phyloP scores from a whole-genome alignment of 2,888 invertebrate species.

The Eurytoma californica region DNA sequence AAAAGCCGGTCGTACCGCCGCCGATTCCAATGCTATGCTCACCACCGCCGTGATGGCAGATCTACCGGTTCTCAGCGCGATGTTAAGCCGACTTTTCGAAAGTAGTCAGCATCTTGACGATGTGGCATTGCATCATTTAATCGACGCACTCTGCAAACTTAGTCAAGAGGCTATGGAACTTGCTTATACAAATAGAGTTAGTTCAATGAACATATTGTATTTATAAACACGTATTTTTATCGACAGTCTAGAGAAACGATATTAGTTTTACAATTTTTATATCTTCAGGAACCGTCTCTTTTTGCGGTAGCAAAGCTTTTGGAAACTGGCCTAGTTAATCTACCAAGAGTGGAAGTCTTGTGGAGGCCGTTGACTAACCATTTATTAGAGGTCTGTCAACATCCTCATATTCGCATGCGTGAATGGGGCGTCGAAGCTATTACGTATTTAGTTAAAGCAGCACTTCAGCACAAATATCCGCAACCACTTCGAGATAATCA shows the following conservation, averaged over 20 bases:
- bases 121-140: constrained; percentile 94
- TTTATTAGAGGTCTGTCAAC: constrained; percentile 96
- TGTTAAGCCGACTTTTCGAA: constrained; percentile 95
- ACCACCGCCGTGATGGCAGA: constrained; percentile 98
- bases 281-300: constrained; percentile 90
- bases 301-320: constrained; percentile 98
- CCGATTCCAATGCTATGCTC: constrained; percentile 90
- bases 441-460: constrained; percentile 94
- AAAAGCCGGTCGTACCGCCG: constrained; percentile 87
- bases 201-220: constrained; percentile 56
- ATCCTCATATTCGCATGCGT: constrained; percentile 95
- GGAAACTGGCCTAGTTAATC: constrained; percentile 97
- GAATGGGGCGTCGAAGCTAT: constrained; percentile 99
- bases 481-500: constrained; percentile 90
- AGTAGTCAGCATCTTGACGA: constrained; percentile 95
- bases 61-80: constrained; percentile 90
- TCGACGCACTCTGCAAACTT: constrained; percentile 96
- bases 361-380: constrained; percentile 98
- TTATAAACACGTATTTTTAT: too few relatives aligned
- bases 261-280: background rate
- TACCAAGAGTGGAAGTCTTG: constrained; percentile 93
- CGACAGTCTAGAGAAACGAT: background rate
- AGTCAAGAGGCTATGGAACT: constrained; percentile 98
- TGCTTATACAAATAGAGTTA: constrained; percentile 93
- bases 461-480: constrained; percentile 90